Base-by-base conservation (phyloP, 2,113 vertebrate genomes). In the Psittacara wagleri region DNA sequence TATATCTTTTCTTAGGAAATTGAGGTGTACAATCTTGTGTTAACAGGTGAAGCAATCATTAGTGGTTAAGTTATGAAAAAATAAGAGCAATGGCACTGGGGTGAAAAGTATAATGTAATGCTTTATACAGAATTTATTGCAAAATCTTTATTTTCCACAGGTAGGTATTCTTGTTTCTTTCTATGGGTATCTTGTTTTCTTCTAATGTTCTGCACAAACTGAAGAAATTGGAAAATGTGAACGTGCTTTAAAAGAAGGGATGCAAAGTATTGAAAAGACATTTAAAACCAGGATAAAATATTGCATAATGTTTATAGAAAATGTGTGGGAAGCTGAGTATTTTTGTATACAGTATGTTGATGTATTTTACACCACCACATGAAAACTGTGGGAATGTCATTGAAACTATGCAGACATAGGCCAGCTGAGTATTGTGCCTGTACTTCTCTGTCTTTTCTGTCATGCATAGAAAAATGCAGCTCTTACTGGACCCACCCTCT, bases 311-410 rank as follows among this genome's bases (percentile, higher is more conserved):
- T 82, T 89, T 97, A 76, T 46, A 95, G 54, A 70, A 90, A 67
- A 86, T 52, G 55, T 70, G 78, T 93, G 88, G 87, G 83, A 96
- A 94, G 89, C 31, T 73, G 78, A 79, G 48, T 93, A 67, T 83
- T 95, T 96, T 85, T 95, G 90, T 95, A 39, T 96, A 86, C 88
- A 91, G 52, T 90, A 63, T 76, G 35, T 54, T 79, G 80, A 93
- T 94, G 27, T 91, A 46, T 95, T 96, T 95, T 93, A 66, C 74
- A 93, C 52, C 31, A 49, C 33, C 0, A 1, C 27, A 24, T 72
- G n/a, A 78, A 88, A 88, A 81, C 86, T 62, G 31, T 66, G 62
- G 57, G 39, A 66, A 92, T 27, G 90, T 72, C 74, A 95, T 27
- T 87, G 77, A 93, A 92, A 64, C 61, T 73, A 18, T 82, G n/a